These are phyloP conservation scores for Lophotriccus pileatus DNA, from an alignment of 2,797 vertebrate genomes.

Conservation along the genomic window DNA sequence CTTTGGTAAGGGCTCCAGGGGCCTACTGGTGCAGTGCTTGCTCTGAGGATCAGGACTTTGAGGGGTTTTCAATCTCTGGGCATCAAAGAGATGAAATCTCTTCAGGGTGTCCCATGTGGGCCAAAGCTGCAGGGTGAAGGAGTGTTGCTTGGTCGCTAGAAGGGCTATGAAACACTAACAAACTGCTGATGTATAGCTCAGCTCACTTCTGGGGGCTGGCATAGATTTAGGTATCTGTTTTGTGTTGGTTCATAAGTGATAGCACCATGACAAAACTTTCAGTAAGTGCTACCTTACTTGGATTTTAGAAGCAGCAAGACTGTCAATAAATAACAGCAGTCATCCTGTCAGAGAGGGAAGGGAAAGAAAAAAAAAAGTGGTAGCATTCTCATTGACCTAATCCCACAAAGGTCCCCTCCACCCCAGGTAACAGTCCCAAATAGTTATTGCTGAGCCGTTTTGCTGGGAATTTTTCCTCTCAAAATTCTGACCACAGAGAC, in stretches of 20 bases:
- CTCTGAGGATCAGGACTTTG: not conserved
- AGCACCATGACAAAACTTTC: not conserved
- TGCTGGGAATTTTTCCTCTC: not conserved
- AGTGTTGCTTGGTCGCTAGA: not conserved
- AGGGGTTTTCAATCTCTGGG: not conserved
- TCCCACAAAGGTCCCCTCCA: not conserved
- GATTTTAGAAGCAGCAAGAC: not conserved
- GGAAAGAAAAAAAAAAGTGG: not conserved
- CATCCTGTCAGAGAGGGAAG: not conserved
- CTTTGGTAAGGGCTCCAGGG: not conserved
- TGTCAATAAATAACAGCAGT: not conserved
- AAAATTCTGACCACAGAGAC: not conserved
- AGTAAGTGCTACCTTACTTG: not conserved
- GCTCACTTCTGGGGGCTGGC: not conserved
- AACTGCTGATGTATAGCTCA: not conserved
- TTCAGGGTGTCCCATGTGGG: not conserved
- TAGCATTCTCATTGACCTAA: fast-evolving
- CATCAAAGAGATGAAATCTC: not conserved
- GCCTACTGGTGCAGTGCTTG: not conserved
- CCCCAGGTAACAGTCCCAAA: not conserved
- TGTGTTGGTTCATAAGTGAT: not conserved
- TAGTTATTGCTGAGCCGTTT: fast-evolving
- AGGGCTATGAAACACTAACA: not conserved
- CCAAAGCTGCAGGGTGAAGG: not conserved
- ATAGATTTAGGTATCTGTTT: not conserved